Percentiles rank a stretch among this genome's conserved stretches.
phyloP scores from a whole-genome alignment of 2,888 invertebrate species.

The Sesia apiformis region DNA sequence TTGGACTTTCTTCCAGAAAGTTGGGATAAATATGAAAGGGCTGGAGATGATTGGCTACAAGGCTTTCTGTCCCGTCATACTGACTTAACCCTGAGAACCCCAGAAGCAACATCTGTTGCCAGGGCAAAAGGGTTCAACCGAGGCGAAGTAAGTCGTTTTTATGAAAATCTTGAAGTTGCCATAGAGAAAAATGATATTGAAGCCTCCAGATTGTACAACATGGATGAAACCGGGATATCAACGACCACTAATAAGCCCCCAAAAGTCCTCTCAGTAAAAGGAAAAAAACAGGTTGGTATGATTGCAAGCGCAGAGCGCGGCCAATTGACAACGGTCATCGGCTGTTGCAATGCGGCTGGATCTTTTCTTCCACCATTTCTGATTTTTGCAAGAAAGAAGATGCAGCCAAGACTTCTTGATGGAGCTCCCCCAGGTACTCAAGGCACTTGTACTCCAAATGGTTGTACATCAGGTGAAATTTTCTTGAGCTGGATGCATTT shows the following conservation, averaged over 20 bases:
- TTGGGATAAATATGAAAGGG: no score
- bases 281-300: slow-evolving; percentile 13
- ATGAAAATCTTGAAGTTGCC: background rate
- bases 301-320: slow-evolving; percentile 19
- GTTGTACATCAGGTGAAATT: slow-evolving; percentile 18
- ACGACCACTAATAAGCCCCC: slow-evolving; percentile 11
- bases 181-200: slow-evolving; percentile 7
- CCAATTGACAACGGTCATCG: slow-evolving; percentile 18
- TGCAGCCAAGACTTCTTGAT: slow-evolving; percentile 18
- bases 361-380: slow-evolving; percentile 26
- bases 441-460: slow-evolving; percentile 16
- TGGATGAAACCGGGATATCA: slow-evolving; percentile 11
- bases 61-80: background rate
- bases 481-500: slow-evolving; percentile 21
- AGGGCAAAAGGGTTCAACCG: no score
- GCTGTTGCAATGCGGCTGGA: slow-evolving; percentile 24
- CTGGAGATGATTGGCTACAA: background rate
- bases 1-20: no score
- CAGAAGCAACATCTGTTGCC: slow-evolving; percentile 1
- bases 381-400: slow-evolving; percentile 25
- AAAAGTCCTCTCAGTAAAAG: slow-evolving; percentile 3
- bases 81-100: slow-evolving; percentile 4
- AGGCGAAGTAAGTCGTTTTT: background rate
- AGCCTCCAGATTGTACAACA: slow-evolving; percentile 1
- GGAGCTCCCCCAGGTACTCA: slow-evolving; percentile 19